These are phyloP conservation scores for Barypeithes pellucidus DNA, from an alignment of 2,888 invertebrate species.

Conservation along the genomic window DNA sequence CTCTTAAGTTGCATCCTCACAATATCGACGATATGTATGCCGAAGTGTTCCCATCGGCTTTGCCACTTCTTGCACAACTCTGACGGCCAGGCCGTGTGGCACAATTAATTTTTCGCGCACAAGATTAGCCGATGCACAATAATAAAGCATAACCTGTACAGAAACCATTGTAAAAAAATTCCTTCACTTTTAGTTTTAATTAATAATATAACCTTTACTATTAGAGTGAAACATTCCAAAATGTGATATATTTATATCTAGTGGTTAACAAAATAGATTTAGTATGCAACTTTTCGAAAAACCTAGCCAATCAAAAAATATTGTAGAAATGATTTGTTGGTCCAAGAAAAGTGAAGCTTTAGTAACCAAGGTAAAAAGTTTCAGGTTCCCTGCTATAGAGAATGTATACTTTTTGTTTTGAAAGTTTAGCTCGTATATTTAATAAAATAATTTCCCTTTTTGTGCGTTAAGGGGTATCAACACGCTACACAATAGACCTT, in stretches of 20 bases:
- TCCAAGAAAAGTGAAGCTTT: constrained; percentile 19
- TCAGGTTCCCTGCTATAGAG: constrained; percentile 1
- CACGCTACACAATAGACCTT: neutral
- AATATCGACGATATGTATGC: no score
- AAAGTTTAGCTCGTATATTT: constrained; percentile 15
- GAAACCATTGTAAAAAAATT: constrained; percentile 33
- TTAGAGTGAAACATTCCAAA: constrained; percentile 51
- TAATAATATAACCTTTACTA: constrained; percentile 26
- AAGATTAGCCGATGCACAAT: neutral
- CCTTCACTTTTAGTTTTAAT: constrained; percentile 27
- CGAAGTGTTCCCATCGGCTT: no score
- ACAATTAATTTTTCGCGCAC: no score
- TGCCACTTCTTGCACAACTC: no score
- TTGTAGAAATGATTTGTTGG: neutral
- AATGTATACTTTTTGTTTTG: neutral
- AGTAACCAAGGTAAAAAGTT: neutral
- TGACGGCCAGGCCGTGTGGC: no score
- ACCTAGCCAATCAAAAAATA: constrained; percentile 5
- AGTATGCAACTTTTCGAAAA: constrained; percentile 49
- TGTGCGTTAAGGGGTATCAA: no score
- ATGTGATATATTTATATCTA: constrained; percentile 52
- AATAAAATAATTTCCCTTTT: neutral
- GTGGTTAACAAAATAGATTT: constrained; percentile 45
- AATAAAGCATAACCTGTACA: constrained; percentile 4
- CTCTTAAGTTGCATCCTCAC: no score